These are phyloP conservation scores for Hydractinia echinata DNA, from an alignment of 30 jellyfish, hydroid and myxozoan genomes.

Conservation along the genomic window DNA sequence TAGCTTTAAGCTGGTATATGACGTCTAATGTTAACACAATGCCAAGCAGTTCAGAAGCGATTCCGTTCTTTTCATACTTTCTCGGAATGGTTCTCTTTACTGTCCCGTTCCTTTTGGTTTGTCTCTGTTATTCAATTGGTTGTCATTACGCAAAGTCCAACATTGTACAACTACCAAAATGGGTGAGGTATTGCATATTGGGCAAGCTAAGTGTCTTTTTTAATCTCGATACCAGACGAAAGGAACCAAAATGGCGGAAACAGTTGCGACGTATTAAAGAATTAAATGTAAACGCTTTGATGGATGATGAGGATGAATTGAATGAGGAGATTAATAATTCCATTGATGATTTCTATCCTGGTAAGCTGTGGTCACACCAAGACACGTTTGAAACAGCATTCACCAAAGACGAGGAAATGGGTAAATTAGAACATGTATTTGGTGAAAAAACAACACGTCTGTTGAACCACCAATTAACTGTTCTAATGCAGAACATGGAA, in stretches of 20 bases:
- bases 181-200: slow-evolving; percentile 73
- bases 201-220: slow-evolving; percentile 53
- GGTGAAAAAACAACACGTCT: neutral
- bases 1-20: slow-evolving; percentile 84
- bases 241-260: slow-evolving; percentile 14
- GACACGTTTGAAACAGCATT: neutral
- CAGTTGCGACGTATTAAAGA: neutral
- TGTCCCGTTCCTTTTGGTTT: slow-evolving; percentile 60
- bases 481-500: neutral
- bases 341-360: neutral
- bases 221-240: slow-evolving; percentile 36
- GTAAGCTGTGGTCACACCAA: neutral
- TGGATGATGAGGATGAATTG: neutral
- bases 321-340: neutral
- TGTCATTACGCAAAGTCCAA: slow-evolving; percentile 77
- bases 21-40: slow-evolving; percentile 65
- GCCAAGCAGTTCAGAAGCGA: slow-evolving; percentile 96
- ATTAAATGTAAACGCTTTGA: neutral
- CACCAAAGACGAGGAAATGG: neutral
- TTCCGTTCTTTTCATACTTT: slow-evolving; percentile 78
- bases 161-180: slow-evolving; percentile 69
- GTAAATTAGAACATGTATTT: neutral
- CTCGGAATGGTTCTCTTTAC: slow-evolving; percentile 62
- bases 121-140: slow-evolving; percentile 78
- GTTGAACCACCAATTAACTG: neutral